Evolutionary conservation across 2,797 vertebrate species (phyloP).

Genomic region (Denticeps clupeoides): DNA sequence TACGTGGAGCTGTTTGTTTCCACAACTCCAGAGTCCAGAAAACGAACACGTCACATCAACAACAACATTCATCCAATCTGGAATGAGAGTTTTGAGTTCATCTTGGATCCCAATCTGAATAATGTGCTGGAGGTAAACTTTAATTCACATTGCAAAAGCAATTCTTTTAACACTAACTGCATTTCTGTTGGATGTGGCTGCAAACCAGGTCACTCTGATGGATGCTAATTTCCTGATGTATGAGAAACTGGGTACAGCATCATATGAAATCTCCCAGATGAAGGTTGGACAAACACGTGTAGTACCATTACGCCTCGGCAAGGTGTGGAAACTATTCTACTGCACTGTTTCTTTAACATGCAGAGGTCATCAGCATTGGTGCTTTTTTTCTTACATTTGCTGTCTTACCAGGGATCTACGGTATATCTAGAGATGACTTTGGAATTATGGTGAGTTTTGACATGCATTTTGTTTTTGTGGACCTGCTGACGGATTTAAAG

Average conservation of each 20-base stretch:
- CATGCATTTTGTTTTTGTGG: constrained; percentile 38
- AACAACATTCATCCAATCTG: constrained; percentile 87
- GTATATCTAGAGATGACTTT: constrained; percentile 77
- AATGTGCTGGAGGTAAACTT: constrained; percentile 81
- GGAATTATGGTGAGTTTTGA: constrained; percentile 91
- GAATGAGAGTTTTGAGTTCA: constrained; percentile 89
- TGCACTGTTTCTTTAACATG: no score
- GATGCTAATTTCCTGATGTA: constrained; percentile 98
- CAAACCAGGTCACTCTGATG: constrained; percentile 89
- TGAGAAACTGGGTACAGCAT: constrained; percentile 79
- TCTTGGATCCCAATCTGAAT: constrained; percentile 86
- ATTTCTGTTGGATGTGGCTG: no score
- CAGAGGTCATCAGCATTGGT: no score
- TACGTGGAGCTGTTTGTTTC: constrained; percentile 92
- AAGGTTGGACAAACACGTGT: constrained; percentile 69
- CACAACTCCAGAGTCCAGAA: constrained; percentile 83
- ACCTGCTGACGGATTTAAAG: no score
- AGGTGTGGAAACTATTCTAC: no score
- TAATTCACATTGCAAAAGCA: no score
- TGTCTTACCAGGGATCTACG: constrained; percentile 89
- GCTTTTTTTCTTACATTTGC: no score
- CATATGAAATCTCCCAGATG: constrained; percentile 68
- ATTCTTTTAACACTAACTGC: no score
- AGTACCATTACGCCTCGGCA: constrained; percentile 73
- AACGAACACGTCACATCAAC: constrained; percentile 87